A percentile compares a stretch with the other conserved stretches of the same genome.
Evolutionary conservation across 2,888 invertebrate genomes (phyloP).

Genomic region (Pristionchus mayeri): DNA sequence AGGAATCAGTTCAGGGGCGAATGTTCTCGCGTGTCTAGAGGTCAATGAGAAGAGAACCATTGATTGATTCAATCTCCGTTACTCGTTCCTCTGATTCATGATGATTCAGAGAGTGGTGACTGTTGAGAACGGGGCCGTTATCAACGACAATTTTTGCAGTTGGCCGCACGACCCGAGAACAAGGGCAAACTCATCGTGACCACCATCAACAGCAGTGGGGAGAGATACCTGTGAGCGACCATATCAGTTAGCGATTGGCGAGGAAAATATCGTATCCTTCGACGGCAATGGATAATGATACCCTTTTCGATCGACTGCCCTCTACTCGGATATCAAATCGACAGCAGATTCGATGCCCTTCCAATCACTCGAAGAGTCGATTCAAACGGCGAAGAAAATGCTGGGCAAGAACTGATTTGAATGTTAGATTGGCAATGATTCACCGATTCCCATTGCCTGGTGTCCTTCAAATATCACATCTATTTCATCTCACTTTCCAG

Average conservation of each 20-base stretch:
- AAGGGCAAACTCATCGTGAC: slow-evolving; percentile 66
- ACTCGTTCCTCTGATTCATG: too few relatives aligned
- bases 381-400: slow-evolving; percentile 52
- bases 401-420: not conserved
- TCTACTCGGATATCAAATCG: slow-evolving; percentile 66
- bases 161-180: slow-evolving; percentile 62
- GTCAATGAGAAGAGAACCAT: slow-evolving; percentile 36
- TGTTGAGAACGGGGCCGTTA: not conserved
- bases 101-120: too few relatives aligned
- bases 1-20: slow-evolving; percentile 67
- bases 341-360: slow-evolving; percentile 55
- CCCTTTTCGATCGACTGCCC: slow-evolving; percentile 59
- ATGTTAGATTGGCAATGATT: too few relatives aligned
- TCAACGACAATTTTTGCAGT: slow-evolving; percentile 27
- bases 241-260: not conserved
- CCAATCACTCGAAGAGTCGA: slow-evolving; percentile 58
- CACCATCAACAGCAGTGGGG: slow-evolving; percentile 62
- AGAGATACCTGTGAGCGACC: slow-evolving; percentile 60
- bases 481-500: too few relatives aligned
- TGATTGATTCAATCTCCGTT: not conserved
- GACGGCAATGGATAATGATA: not conserved
- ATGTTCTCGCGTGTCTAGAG: slow-evolving; percentile 62
- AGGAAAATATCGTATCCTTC: not conserved
- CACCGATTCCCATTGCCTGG: too few relatives aligned
- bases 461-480: too few relatives aligned